Evolutionary conservation across 2,888 invertebrate genomes (phyloP).

Genomic region (Plebejus anna): DNA sequence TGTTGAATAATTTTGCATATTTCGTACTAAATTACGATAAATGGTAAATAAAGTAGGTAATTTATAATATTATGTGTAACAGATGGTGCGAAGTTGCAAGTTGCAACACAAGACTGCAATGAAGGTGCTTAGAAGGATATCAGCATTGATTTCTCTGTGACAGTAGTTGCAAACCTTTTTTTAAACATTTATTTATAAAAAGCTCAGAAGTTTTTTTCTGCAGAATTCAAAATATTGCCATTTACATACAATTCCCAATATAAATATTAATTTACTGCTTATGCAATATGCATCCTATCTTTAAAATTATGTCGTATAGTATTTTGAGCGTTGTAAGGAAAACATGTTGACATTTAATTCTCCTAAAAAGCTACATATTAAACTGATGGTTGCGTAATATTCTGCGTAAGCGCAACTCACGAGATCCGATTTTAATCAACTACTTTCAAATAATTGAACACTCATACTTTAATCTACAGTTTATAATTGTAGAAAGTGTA

Average conservation of each 20-base stretch:
- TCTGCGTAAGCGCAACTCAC: not conserved
- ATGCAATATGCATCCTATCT: too few relatives aligned
- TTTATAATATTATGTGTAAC: not conserved
- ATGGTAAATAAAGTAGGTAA: not conserved
- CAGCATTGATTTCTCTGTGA: not conserved
- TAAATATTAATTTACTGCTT: too few relatives aligned
- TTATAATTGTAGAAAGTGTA: slow-evolving; percentile 16
- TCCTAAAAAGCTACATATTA: not conserved
- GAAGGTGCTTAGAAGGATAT: slow-evolving; percentile 15
- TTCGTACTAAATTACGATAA: not conserved
- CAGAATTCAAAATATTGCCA: too few relatives aligned
- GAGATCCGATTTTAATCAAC: slow-evolving; percentile 19
- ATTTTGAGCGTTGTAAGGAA: not conserved
- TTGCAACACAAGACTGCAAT: not conserved
- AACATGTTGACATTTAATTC: not conserved
- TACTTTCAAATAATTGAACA: slow-evolving; percentile 26
- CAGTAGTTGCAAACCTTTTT: not conserved
- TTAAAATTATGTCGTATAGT: not conserved
- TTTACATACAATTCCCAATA: too few relatives aligned
- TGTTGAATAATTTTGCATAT: not conserved
- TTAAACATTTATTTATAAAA: too few relatives aligned
- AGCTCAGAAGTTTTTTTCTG: too few relatives aligned
- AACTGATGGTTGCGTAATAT: not conserved
- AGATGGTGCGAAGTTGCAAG: not conserved
- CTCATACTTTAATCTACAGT: slow-evolving; percentile 20